Evolutionary conservation across 35 echinoderm and acorn worm species (phyloP), one percentile per base, ranked within the genome.

Genomic region (Amphiura filiformis): DNA sequence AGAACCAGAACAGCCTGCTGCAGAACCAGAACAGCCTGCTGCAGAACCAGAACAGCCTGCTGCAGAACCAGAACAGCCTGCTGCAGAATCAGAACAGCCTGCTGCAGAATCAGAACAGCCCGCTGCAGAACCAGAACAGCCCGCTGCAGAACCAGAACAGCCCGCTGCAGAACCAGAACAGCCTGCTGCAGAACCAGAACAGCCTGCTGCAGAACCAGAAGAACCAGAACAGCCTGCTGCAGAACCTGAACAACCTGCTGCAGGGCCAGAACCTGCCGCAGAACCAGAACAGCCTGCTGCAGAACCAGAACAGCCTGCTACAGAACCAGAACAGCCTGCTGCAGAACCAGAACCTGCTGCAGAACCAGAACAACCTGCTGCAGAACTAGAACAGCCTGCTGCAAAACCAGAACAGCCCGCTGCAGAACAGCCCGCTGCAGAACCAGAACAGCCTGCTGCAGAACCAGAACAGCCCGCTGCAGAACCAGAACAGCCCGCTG

Each of bases 311-410:
- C 61, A 70, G 20, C 15, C 61, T 70, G 61, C 61, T 26, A 5
- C 61, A 52, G 9, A 70, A 70, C 61, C 61, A 11, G 61, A 70
- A 70, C 61, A 70, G 26, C 61, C 26, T 70, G 44, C 83, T 34
- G 0, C 39, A 5, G 34, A 81, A 39, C n/a, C 79, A 81, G 39
- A 81, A 39, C 0, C 31, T 81, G 36, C 79, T 0, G 79, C 15
- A 81, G 17, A n/a, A n/a, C n/a, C n/a, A n/a, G n/a, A n/a, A n/a
- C n/a, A 81, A 36, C 20, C 35, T 82, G 80, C 80, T n/a, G 13
- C 80, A 18, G 80, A 82, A n/a, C 39, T 13, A 52, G 44, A 52
- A 52, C 44, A 52, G 44, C 7, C 44, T 52, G 38, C 81, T 26
- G 0, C 36, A 1, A 33, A 79, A 35, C 77, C 32, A 79, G 81